A percentile compares a stretch with the other conserved stretches of the same genome.
phyloP scores from a whole-genome alignment of 2,797 vertebrate genomes.

The Decapterus maruadsi region DNA sequence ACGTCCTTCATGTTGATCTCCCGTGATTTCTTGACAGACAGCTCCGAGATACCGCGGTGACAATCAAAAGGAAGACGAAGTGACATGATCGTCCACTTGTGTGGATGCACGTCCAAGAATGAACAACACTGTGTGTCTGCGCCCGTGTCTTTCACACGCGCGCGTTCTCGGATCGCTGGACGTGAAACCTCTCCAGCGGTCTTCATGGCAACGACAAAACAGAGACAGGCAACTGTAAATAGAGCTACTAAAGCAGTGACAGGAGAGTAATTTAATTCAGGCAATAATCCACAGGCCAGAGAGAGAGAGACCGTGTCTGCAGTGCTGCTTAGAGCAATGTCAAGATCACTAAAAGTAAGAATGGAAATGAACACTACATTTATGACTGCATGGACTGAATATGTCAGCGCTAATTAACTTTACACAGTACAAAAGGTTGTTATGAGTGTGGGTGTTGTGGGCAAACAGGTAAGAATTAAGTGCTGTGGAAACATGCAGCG shows the following conservation, averaged over 20 bases:
- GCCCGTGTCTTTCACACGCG: constrained; percentile 23
- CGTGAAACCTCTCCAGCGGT: constrained; percentile 6
- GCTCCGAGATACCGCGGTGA: constrained; percentile 56
- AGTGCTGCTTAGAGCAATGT: constrained; percentile 63
- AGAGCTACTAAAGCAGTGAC: constrained; percentile 44
- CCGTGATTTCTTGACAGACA: constrained; percentile 60
- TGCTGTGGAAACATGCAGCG: constrained; percentile 11
- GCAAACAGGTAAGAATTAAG: constrained; percentile 58
- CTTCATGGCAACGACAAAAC: constrained; percentile 19
- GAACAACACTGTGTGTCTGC: constrained; percentile 47
- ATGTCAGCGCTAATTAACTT: constrained; percentile 68
- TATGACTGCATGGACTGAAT: constrained; percentile 68
- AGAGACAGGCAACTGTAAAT: constrained; percentile 26
- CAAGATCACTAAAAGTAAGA: constrained; percentile 67
- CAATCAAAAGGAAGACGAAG: constrained; percentile 65
- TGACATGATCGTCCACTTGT: constrained; percentile 62
- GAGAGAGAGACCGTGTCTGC: constrained; percentile 31
- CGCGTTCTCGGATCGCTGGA: background rate
- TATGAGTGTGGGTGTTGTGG: constrained; percentile 42
- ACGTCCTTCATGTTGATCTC: constrained; percentile 26
- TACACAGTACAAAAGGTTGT: constrained; percentile 50
- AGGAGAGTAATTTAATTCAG: constrained; percentile 51
- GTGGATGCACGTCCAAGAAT: constrained; percentile 28
- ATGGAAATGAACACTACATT: constrained; percentile 55
- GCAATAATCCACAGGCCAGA: constrained; percentile 50